Evolutionary conservation across 2,797 vertebrate species (phyloP).

Genomic region (Sebastes nivosus): DNA sequence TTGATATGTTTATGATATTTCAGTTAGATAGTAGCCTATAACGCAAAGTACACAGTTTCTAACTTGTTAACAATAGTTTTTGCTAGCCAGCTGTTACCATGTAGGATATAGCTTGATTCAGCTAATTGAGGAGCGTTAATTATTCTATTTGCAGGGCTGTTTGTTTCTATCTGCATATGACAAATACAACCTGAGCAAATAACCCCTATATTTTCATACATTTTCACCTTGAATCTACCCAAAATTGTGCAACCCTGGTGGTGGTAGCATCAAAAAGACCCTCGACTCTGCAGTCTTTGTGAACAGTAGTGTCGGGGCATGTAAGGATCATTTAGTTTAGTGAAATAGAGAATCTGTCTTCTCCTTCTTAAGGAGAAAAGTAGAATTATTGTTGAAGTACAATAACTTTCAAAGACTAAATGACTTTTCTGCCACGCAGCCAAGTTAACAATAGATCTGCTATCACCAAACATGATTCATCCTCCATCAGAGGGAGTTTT

Average conservation of each 20-base stretch:
- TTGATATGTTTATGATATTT: neutral
- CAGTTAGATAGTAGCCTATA: neutral
- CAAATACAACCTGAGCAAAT: neutral
- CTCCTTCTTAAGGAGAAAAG: neutral
- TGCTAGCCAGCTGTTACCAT: neutral
- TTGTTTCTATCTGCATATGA: neutral
- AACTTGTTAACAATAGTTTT: too few relatives aligned
- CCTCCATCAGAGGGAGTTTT: constrained; percentile 12
- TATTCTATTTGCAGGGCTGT: neutral
- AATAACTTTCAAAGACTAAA: neutral
- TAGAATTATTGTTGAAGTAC: neutral
- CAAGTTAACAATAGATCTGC: constrained; percentile 12
- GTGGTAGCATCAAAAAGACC: too few relatives aligned
- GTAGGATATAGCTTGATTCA: neutral
- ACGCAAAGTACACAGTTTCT: neutral
- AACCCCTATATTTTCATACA: neutral
- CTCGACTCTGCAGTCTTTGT: too few relatives aligned
- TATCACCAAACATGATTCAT: constrained; percentile 25
- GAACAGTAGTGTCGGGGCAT: too few relatives aligned
- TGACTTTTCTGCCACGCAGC: neutral
- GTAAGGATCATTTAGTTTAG: too few relatives aligned
- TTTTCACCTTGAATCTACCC: too few relatives aligned
- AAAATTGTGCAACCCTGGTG: too few relatives aligned
- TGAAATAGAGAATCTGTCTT: neutral
- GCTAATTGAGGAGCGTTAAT: neutral